Percentiles rank a stretch among this genome's conserved stretches.
Evolutionary conservation across 1,140 invertebrate species (phyloP).

Genomic region (Adoxophyes honmai): DNA sequence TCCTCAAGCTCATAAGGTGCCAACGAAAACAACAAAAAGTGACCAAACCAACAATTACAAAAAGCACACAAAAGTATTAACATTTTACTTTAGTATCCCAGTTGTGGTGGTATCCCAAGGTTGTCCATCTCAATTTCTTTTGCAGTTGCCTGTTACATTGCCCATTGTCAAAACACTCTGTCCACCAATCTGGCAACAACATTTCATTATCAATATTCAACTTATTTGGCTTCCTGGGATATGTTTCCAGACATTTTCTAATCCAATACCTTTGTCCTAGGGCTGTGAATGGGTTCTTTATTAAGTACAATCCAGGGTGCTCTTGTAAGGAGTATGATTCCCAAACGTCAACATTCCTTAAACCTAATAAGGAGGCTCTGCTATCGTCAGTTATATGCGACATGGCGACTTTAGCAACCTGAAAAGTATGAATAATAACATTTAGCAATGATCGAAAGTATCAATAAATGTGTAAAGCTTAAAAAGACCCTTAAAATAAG

Average conservation of each 20-base stretch:
- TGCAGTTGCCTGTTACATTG: conserved; percentile 58
- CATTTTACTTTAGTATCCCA: conserved; percentile 92
- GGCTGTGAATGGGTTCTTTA: conserved; percentile 89
- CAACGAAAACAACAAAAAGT: conserved; percentile 23
- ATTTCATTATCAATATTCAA: conserved; percentile 82
- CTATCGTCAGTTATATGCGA: conserved; percentile 25
- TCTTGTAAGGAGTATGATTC: conserved; percentile 75
- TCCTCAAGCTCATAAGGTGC: no score
- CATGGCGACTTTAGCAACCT: conserved; percentile 24
- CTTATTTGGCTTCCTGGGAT: conserved; percentile 86
- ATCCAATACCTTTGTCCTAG: conserved; percentile 91
- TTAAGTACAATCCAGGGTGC: conserved; percentile 85
- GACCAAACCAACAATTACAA: conserved; percentile 2
- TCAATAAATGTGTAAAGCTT: no score
- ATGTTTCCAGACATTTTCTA: conserved; percentile 85
- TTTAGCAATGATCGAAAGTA: not conserved
- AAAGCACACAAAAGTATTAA: conserved; percentile 33
- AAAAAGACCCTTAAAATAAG: no score
- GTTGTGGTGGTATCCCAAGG: conserved; percentile 96
- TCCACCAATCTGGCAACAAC: conserved; percentile 59
- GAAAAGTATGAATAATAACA: conserved; percentile 25
- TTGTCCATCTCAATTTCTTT: conserved; percentile 91
- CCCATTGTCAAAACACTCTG: conserved; percentile 58
- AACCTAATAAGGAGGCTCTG: conserved; percentile 58
- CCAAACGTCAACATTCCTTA: conserved; percentile 78